Base-by-base conservation (phyloP, 2,797 vertebrate genomes). In the Enoplosus armatus region DNA sequence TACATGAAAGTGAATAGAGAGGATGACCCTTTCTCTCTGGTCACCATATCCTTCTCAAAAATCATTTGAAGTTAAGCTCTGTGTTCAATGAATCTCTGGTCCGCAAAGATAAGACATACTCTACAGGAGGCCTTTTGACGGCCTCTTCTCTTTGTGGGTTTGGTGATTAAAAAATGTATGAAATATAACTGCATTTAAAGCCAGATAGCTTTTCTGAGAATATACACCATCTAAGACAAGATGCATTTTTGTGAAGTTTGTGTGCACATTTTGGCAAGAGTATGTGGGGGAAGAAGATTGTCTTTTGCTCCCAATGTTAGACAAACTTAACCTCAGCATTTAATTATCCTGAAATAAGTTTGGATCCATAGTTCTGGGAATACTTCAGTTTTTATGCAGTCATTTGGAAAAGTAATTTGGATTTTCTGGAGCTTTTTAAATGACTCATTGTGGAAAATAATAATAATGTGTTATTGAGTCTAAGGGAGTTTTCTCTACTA, bases 1-100 rank as follows among this genome's bases (percentile, higher is more conserved):
- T 67, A 77, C 82, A 87, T 87, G 78, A 90, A 90, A 85, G 85
- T 85, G 51, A 85, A 72, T 33, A 50, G 72, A 82, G 80, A 82
- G 54, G 68, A 76, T 79, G 82, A 88, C 73, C 72, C 86, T 39
- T n/a, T 64, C 74, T 74, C 55, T 39, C 51, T 71, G 76, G 72
- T 72, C 70, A 67, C 48, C 55, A 35, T 77, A 71, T 84, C 66
- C 72, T 71, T 65, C 62, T 75, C n/a, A 66, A 81, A 87, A 87
- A 85, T 78, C 39, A 76, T 86, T 83, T 89, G 37, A 87, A 62
- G 75, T 79, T 82, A 76, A 85, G 67, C 71, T 79, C 14, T 74
- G 47, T 22, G 9, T 75, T 78, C 56, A 72, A 83, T 71, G 53
- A 76, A 83, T 75, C 67, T 89, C 85, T 87, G 84, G 39, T 72